A percentile compares a stretch with the other conserved stretches of the same genome.
Evolutionary conservation across 2,797 vertebrate genomes (phyloP).

Genomic region (Parauchenoglanis punctatus): DNA sequence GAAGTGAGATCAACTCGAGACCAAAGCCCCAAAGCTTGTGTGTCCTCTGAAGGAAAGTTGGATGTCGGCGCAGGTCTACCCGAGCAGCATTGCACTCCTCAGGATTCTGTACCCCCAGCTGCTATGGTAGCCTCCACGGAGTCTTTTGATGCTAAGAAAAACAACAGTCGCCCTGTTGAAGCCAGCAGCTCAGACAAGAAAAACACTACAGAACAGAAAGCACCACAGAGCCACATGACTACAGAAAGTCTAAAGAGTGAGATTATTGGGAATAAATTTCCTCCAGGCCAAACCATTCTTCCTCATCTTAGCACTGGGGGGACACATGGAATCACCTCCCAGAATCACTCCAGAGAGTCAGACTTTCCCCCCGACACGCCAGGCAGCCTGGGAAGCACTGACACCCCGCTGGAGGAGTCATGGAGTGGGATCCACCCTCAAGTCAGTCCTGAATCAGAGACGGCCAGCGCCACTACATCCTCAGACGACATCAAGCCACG

Average conservation of each 20-base stretch:
- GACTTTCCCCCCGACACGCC: constrained; percentile 74
- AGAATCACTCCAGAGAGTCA: constrained; percentile 72
- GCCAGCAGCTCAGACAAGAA: constrained; percentile 29
- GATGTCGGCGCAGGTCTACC: neutral
- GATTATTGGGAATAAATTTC: constrained; percentile 41
- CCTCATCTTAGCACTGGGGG: constrained; percentile 45
- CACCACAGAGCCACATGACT: constrained; percentile 34
- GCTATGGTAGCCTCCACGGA: constrained; percentile 28
- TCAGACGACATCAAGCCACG: constrained; percentile 98
- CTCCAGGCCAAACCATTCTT: constrained; percentile 33
- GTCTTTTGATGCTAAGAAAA: constrained; percentile 36
- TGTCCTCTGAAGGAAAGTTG: constrained; percentile 5
- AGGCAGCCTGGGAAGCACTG: constrained; percentile 79
- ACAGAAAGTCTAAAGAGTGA: constrained; percentile 43
- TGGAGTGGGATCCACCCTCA: constrained; percentile 84
- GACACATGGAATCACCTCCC: constrained; percentile 41
- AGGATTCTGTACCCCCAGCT: constrained; percentile 4
- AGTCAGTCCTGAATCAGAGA: constrained; percentile 92
- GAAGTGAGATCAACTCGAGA: constrained; percentile 2
- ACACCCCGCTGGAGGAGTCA: constrained; percentile 77
- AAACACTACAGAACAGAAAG: constrained; percentile 21
- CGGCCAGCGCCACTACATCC: constrained; percentile 91
- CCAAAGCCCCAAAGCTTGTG: neutral
- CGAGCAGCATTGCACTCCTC: constrained; percentile 11
- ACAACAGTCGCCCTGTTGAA: constrained; percentile 44